Evolutionary conservation across 2,888 invertebrate genomes (phyloP), one percentile per base, ranked within the genome.

Genomic region (Lasioglossum oenotherae): DNA sequence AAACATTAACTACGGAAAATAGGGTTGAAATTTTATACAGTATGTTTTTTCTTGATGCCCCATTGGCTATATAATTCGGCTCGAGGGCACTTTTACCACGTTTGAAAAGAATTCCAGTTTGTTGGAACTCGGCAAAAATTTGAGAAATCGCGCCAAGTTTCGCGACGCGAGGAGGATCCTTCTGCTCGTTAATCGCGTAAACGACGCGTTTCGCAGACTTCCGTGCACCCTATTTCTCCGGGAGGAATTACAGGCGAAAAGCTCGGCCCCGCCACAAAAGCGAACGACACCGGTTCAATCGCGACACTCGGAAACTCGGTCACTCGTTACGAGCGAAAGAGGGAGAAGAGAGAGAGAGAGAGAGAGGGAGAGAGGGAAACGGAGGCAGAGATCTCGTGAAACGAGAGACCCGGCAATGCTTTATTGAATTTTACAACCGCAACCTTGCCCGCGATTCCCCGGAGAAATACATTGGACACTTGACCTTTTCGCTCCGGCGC

Each of bases 361-460:
- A 12, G 67, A 8, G 35, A 67, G n/a, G 74, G 57, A 10, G 31
- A 8, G 31, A 38, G 38, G 14, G n/a, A n/a, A n/a, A n/a, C 38
- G 41, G 38, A 41, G 44, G 74, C 60, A 6, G 57, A 14, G 41
- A 19, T 35, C 44, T 69, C 82, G 38, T 16, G 81, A 41, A 49
- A 49, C 77, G 74, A 49, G 74, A 49, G 60, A 46, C 74, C 41
- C 78, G 38, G 57, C 82, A 38, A 78, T 53, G 60, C 38, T 84
- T 84, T 75, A 80, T 80, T 82, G 82, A 82, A 82, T 82, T 82
- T 84, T 74, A 64, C 74, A 31, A 57, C 69, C 57, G 41, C 76
- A 78, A 84, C 82, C 82, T 84, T 84, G 78, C 49, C 60, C 77
- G 67, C 67, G 41, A 82, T 82, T 46, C 74, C 78, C 8, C 27